These are phyloP conservation scores for Monomorium pharaonis DNA, from an alignment of 1,140 invertebrate species.

Conservation along the genomic window DNA sequence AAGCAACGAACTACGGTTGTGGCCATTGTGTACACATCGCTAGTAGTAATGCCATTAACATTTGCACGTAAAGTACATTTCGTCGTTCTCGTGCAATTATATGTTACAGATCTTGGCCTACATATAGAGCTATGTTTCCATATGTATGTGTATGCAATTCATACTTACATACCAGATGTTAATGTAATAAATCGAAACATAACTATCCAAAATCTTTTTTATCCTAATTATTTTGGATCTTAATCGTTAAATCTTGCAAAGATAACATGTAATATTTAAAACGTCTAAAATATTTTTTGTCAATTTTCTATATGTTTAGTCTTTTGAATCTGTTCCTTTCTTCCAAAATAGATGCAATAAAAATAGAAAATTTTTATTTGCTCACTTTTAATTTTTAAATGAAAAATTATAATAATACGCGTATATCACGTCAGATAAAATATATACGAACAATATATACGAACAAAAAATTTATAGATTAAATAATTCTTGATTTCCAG, in stretches of 20 bases:
- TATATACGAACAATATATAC: not conserved
- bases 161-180: not conserved
- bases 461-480: not conserved
- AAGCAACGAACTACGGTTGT: not conserved
- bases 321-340: not conserved
- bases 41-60: conserved; percentile 47
- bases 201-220: not conserved
- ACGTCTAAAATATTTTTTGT: not conserved
- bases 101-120: conserved; percentile 33
- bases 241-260: not conserved
- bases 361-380: not conserved
- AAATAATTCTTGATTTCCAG: not conserved
- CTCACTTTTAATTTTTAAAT: not conserved
- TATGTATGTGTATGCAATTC: not conserved
- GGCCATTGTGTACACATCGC: conserved; percentile 18
- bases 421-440: not conserved
- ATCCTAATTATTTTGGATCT: not conserved
- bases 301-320: not conserved
- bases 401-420: not conserved
- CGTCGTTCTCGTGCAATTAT: conserved; percentile 34
- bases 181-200: not conserved
- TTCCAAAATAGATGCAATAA: not conserved
- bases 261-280: not conserved
- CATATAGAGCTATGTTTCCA: not conserved
- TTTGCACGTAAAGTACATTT: conserved; percentile 50